These are phyloP conservation scores for Babylonia areolata DNA, from an alignment of 1,140 invertebrate species.

Conservation along the genomic window DNA sequence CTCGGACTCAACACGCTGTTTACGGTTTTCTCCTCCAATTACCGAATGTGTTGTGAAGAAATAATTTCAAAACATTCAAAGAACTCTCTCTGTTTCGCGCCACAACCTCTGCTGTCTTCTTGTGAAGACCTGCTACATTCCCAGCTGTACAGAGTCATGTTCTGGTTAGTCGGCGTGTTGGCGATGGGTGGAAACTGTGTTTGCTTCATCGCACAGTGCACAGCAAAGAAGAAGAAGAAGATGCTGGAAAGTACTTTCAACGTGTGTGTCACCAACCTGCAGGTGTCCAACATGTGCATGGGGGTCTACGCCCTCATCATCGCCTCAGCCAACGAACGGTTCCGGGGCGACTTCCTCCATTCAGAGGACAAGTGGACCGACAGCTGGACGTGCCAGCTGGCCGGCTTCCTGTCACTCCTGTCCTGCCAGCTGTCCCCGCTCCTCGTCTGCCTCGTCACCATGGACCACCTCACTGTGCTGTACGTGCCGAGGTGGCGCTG, in stretches of 20 bases:
- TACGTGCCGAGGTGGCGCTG: too few relatives aligned
- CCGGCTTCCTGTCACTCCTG: background rate
- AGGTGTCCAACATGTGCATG: background rate
- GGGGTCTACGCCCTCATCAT: background rate
- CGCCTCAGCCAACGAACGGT: background rate
- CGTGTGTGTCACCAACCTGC: background rate
- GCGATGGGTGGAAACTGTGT: slow-evolving; percentile 54
- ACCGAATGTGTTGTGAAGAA: background rate
- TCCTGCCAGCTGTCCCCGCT: background rate
- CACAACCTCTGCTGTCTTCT: background rate
- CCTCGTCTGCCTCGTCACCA: background rate
- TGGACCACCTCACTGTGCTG: background rate
- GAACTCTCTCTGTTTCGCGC: background rate
- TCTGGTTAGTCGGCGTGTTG: slow-evolving; percentile 50
- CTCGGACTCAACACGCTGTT: background rate
- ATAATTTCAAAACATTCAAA: background rate
- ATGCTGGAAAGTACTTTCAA: background rate
- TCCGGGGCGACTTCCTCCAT: background rate
- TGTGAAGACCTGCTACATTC: slow-evolving; percentile 4
- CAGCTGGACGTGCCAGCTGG: background rate
- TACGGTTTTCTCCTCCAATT: background rate
- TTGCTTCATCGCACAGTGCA: slow-evolving; percentile 35
- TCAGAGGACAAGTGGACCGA: background rate
- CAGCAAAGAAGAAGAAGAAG: background rate
- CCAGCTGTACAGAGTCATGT: slow-evolving; percentile 23